Evolutionary conservation across 1,140 invertebrate genomes (phyloP), one percentile per base, ranked within the genome.

Genomic region (Meloidogyne exigua): DNA sequence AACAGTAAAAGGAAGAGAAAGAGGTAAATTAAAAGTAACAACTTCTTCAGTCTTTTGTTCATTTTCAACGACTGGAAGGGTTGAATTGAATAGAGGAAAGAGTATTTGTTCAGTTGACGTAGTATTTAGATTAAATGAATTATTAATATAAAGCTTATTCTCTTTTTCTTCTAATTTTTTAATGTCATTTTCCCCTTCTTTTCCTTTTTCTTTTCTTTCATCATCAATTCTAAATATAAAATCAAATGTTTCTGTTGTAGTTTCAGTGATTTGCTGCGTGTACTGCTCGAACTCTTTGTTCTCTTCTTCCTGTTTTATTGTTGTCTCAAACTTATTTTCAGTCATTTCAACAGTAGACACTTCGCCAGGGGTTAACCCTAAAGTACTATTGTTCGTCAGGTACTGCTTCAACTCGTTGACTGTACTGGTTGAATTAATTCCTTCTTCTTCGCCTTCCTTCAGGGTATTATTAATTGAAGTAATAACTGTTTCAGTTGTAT

Each of bases 361-460:
- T n/a, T n/a, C 36, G 7, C 5, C 36, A 21, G 10, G 21, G 4
- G 64, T 7, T 23, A 64, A n/a, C 62, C 62, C 25, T 1, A 32
- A 9, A 49, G 39, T 49, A 26, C 13, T 71, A 11, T 23, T 36
- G 68, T 18, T 67, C 12, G 15, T 64, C 7, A 26, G 9, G 75
- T 13, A 49, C 36, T 77, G 72, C 18, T 32, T 7, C 2, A 80
- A 69, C 18, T 57, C n/a, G 49, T 21, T 57, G 49, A 9, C n/a
- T n/a, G 18, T 0, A 57, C 18, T 10, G 15, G 0, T 57, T 7
- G 49, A 57, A 21, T 57, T 57, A 57, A 57, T 57, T 1, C 18
- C 21, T n/a, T n/a, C 49, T 10, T 57, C 49, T 9, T 57, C 49
- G 10, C 9, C 5, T n/a, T 57, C 49, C 2, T 57, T 57, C 3